These are phyloP conservation scores for Apamea sordens DNA, from an alignment of 2,888 invertebrate species.

Conservation along the genomic window DNA sequence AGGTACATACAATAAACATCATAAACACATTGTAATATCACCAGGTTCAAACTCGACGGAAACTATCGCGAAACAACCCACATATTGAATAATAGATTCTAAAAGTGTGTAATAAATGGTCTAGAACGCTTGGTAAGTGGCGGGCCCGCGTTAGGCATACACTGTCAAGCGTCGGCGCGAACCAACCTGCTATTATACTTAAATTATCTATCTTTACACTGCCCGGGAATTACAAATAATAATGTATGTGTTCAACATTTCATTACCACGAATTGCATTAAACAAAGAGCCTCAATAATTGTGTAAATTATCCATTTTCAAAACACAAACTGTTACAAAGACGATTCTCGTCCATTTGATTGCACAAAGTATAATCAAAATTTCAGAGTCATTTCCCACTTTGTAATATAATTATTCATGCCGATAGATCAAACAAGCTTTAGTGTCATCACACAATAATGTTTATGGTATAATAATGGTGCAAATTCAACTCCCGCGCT, in stretches of 20 bases:
- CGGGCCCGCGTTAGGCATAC: conserved; percentile 48
- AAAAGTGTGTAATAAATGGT: conserved; percentile 64
- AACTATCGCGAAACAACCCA: conserved; percentile 63
- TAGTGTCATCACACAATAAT: conserved; percentile 67
- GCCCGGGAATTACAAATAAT: conserved; percentile 16
- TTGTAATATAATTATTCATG: conserved; percentile 52
- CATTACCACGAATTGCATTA: conserved; percentile 37
- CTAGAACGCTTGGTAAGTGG: conserved; percentile 60
- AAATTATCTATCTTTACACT: conserved; percentile 44
- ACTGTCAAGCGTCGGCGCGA: conserved; percentile 37
- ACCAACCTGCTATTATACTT: conserved; percentile 55
- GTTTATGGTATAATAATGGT: conserved; percentile 74
- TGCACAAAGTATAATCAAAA: conserved; percentile 11
- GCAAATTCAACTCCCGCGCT: conserved; percentile 67
- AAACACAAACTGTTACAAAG: conserved; percentile 20
- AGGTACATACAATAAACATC: conserved; percentile 11
- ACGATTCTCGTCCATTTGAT: conserved; percentile 11
- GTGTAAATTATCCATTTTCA: conserved; percentile 18
- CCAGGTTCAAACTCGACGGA: conserved; percentile 48
- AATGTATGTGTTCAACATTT: conserved; percentile 28
- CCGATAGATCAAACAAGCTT: conserved; percentile 59
- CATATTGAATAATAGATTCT: conserved; percentile 63
- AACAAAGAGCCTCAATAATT: conserved; percentile 11
- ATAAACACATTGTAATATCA: conserved; percentile 46
- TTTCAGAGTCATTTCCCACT: conserved; percentile 35